Base-by-base conservation (phyloP, 2,113 vertebrate genomes). In the Aptenodytes forsteri region DNA sequence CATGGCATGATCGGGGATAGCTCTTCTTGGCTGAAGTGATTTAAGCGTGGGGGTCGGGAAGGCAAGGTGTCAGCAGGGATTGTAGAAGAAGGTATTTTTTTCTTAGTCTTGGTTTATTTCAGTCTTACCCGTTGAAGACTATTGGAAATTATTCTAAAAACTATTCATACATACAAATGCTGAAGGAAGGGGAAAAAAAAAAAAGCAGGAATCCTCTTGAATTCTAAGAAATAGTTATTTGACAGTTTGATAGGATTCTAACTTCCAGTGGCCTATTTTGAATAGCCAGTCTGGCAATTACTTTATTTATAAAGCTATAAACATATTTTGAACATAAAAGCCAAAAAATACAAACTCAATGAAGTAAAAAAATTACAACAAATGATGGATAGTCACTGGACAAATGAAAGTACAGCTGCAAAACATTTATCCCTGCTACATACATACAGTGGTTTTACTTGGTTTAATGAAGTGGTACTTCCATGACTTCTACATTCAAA, bases 291-390 rank as follows among this genome's bases (percentile, higher is more conserved):
- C 95, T 98, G 95, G 92, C 94, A 97, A 95, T 95, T 89, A 97
- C 89, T 98, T 98, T 97, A 97, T 98, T 98, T 98, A 98, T 97
- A 98, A 98, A 97, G 97, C 97, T 97, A 97, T 97, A 97, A 97
- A 98, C 97, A 97, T 94, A 93, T 91, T 98, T 97, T 91, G 94
- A 97, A 97, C 83, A 96, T 94, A 96, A 98, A 97, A 97, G 95
- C 91, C 83, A 96, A 96, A 98, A 96, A 95, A 92, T 94, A 96
- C 87, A 98, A 97, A 97, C 94, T 93, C 70, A 56, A 10, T 91
- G 54, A 89, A 95, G 72, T 96, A 94, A 96, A 90, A 97, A 97
- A 97, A 95, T 88, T 87, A 96, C 87, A 98, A 64, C 93, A 86
- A 90, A 67, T 89, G 83, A 54, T 91, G 91, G 86, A 46, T 83